A percentile compares a stretch with the other conserved stretches of the same genome.
Evolutionary conservation across 1,140 invertebrate species (phyloP).

Genomic region (Heliconius congener): DNA sequence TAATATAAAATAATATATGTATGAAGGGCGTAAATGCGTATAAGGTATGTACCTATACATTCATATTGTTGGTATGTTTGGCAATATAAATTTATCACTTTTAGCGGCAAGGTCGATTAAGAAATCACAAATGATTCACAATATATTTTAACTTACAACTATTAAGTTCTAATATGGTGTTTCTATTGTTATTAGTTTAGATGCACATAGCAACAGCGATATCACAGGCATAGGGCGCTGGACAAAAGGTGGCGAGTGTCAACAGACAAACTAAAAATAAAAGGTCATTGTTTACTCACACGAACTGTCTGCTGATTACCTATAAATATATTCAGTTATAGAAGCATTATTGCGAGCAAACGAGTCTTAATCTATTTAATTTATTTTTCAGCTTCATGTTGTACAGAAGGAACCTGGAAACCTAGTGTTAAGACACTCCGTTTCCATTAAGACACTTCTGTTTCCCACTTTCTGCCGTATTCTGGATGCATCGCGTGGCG

Average conservation of each 20-base stretch:
- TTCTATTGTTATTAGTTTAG: constrained; percentile 1
- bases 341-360: not conserved
- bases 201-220: constrained; percentile 63
- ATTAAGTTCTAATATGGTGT: not conserved
- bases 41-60: not conserved
- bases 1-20: not conserved
- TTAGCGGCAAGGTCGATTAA: not conserved
- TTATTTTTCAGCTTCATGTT: no score
- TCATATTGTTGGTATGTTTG: not conserved
- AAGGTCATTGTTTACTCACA: constrained; percentile 54
- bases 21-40: not conserved
- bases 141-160: not conserved
- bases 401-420: no score
- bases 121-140: not conserved
- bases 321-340: not conserved
- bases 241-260: constrained; percentile 35
- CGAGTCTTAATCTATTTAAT: not conserved
- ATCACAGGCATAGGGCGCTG: constrained; percentile 41
- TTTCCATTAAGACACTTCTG: no score
- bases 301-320: constrained; percentile 38
- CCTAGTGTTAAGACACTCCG: no score
- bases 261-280: constrained; percentile 58
- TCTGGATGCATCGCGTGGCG: no score
- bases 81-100: not conserved
- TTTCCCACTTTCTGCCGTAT: no score